A percentile compares a stretch with the other conserved stretches of the same genome.
Conservation (phyloP, 2,797 vertebrate species). For the Hemitrygon akajei region DNA sequence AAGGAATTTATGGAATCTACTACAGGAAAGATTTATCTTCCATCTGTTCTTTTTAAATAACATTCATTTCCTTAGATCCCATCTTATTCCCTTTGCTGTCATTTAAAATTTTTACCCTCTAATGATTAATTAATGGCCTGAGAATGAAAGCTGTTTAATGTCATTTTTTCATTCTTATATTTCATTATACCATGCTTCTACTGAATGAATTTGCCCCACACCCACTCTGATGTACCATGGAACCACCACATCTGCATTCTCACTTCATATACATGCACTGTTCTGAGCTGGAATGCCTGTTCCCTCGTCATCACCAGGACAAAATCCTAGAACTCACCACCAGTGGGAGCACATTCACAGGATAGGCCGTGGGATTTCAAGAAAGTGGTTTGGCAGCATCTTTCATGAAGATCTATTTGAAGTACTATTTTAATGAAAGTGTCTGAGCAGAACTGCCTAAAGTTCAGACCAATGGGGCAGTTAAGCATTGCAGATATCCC, state of each 20-base stretch:
- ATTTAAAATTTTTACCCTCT: neutral
- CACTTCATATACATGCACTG: no score
- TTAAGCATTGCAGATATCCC: neutral
- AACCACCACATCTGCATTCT: no score
- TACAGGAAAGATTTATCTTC: neutral
- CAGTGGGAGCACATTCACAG: no score
- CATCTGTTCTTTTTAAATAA: neutral
- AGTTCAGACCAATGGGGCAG: neutral
- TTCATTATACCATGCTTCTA: neutral
- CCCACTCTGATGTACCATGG: neutral
- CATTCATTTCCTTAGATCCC: neutral
- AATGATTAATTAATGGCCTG: no score
- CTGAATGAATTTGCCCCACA: neutral
- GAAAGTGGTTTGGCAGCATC: neutral
- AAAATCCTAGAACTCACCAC: no score
- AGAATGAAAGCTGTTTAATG: neutral
- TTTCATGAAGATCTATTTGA: neutral
- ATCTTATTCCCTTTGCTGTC: neutral
- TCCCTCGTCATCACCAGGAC: no score
- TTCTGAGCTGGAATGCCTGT: no score
- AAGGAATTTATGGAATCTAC: neutral
- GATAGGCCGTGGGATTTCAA: no score
- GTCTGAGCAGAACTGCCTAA: neutral
- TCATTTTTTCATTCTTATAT: neutral
- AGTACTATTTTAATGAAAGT: neutral